Evolutionary conservation across 2,113 vertebrate genomes (phyloP), one percentile per base, ranked within the genome.

Genomic region (Coptodon rendalli): DNA sequence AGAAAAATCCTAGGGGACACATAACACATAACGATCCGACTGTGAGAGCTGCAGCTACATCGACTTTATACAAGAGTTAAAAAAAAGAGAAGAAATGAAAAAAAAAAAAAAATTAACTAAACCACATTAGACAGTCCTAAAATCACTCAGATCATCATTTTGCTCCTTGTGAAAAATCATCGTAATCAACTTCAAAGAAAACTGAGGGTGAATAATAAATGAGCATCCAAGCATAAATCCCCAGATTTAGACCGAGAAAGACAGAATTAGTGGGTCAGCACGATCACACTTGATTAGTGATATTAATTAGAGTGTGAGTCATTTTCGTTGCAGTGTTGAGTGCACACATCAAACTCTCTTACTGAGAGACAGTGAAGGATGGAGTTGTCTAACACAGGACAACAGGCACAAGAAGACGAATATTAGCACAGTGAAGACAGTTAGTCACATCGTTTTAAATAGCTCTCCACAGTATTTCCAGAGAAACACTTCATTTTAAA

Each of bases 271-370:
- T 53, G 66, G 81, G 83, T 87, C 87, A 87, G 83, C 48, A 24
- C 45, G 81, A 92, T 88, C 85, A 84, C 87, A 89, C 83, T 34
- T 95, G 91, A 93, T 92, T 86, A 92, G 83, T 56, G 86, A 87
- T 85, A 66, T 84, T 93, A 91, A 92, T 94, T 92, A 89, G 87
- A 85, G 54, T 66, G 57, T 9, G 84, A 89, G 79, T 89, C 82
- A 84, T 84, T 92, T 87, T 80, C 66, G 53, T 34, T 59, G 82
- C 66, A 53, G 84, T 61, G 50, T 34, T 54, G 81, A 76, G 57
- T 34, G 36, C 86, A 84, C 76, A 79, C 57, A 66, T 82, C 80
- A 84, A 81, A 76, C 84, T 83, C 53, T 68, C 31, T 24, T 24
- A 43, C 3, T 29, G 80, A 83, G 68, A 80, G 14, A 63, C 14